Conservation (phyloP, 2,113 vertebrate species). For the Haplochromis vanheusdeni region DNA sequence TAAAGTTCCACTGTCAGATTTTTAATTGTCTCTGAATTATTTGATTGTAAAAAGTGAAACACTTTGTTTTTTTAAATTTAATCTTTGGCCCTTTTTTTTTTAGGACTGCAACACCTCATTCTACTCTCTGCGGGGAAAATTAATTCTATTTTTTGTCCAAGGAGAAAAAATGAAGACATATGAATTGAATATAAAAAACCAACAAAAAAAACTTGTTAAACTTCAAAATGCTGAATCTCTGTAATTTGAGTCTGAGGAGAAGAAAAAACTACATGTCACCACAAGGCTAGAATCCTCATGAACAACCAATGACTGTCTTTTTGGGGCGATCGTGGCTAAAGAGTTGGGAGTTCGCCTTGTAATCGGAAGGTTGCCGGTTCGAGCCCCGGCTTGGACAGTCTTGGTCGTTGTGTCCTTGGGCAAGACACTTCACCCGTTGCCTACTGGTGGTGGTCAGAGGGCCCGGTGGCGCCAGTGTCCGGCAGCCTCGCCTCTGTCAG, state of each 20-base stretch:
- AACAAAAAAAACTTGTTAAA: not conserved
- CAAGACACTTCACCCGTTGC: too few relatives aligned
- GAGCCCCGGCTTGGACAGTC: too few relatives aligned
- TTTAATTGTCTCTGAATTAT: not conserved
- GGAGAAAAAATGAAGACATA: not conserved
- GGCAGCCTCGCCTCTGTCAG: too few relatives aligned
- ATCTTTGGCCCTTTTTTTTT: not conserved
- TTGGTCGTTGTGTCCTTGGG: too few relatives aligned
- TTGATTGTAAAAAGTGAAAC: not conserved
- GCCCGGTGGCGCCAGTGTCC: too few relatives aligned
- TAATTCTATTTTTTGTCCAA: not conserved
- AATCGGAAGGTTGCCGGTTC: too few relatives aligned
- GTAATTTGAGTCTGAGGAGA: constrained; percentile 5
- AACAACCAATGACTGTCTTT: constrained; percentile 61
- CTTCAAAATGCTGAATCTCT: constrained; percentile 12
- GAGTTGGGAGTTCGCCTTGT: too few relatives aligned
- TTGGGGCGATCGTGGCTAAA: too few relatives aligned
- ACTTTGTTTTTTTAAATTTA: not conserved
- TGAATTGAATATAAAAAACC: not conserved
- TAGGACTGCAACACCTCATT: not conserved
- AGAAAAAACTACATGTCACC: constrained; percentile 28
- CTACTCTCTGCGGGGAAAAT: not conserved
- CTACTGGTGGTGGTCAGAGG: too few relatives aligned
- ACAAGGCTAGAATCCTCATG: constrained; percentile 50
- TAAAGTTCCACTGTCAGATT: not conserved